Evolutionary conservation across 2,113 vertebrate species (phyloP).

Genomic region (Regulus satrapa): DNA sequence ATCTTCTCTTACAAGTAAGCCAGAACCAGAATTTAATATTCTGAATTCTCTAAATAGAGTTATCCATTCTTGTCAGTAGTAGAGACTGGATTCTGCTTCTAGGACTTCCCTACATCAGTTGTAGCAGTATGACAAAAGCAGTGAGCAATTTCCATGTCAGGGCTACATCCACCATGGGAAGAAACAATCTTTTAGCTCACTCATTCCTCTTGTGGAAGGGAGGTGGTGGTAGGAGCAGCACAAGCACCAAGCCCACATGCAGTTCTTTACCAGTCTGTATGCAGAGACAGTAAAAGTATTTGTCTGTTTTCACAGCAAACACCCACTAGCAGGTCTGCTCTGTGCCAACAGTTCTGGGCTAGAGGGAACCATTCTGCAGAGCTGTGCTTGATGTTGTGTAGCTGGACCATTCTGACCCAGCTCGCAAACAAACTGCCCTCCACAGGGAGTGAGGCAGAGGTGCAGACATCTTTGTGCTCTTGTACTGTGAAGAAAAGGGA

Average conservation of each 20-base stretch:
- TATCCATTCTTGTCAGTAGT: neutral
- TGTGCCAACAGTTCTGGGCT: neutral
- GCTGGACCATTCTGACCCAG: neutral
- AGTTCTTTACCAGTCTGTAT: neutral
- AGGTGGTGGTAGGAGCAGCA: neutral
- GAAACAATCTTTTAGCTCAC: neutral
- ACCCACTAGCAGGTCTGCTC: neutral
- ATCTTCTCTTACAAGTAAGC: neutral
- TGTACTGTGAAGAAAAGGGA: neutral
- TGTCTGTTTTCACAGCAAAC: neutral
- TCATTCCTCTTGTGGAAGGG: neutral
- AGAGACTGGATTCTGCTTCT: neutral
- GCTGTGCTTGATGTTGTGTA: neutral
- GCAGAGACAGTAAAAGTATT: neutral
- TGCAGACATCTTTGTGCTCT: neutral
- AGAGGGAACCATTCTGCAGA: neutral
- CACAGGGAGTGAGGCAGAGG: neutral
- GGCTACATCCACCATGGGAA: neutral
- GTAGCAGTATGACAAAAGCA: neutral
- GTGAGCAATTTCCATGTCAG: neutral
- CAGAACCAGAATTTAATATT: neutral
- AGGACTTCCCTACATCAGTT: neutral
- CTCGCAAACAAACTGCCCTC: neutral
- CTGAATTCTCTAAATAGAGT: neutral
- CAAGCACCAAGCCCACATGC: neutral